These are phyloP conservation scores for Drosophila recens DNA, from an alignment of 2,888 invertebrate genomes.

Conservation along the genomic window DNA sequence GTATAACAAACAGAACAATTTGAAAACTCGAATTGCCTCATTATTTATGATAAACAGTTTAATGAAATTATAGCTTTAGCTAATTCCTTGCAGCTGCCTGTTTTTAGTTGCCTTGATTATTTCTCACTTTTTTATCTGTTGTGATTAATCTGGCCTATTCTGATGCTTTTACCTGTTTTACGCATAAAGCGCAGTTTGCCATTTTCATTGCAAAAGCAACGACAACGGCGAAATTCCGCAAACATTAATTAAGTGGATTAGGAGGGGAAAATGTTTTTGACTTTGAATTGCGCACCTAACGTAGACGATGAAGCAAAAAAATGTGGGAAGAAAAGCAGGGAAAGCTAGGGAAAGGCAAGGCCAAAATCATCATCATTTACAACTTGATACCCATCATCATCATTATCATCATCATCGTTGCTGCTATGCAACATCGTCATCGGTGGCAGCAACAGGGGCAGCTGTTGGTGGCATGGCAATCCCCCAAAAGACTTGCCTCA, in stretches of 20 bases:
- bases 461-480: slow-evolving; percentile 9
- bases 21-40: neutral
- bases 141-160: slow-evolving; percentile 17
- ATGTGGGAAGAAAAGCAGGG: neutral
- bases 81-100: neutral
- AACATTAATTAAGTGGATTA: slow-evolving; percentile 69
- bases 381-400: slow-evolving; percentile 21
- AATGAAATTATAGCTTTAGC: neutral
- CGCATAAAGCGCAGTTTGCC: slow-evolving; percentile 13
- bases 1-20: neutral
- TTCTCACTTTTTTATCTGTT: neutral
- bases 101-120: neutral
- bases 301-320: slow-evolving; percentile 11
- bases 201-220: slow-evolving; percentile 48
- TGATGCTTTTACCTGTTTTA: neutral
- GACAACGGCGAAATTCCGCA: slow-evolving; percentile 45
- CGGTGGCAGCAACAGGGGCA: slow-evolving; percentile 9
- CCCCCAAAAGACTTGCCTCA: slow-evolving; percentile 27
- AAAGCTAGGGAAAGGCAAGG: neutral
- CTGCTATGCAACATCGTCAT: slow-evolving; percentile 21
- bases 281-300: slow-evolving; percentile 42
- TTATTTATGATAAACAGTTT: slow-evolving; percentile 9
- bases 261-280: slow-evolving; percentile 49
- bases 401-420: slow-evolving; percentile 18
- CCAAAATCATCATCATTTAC: slow-evolving; percentile 24